Conservation (phyloP, 92 coral and sea anemone genomes). For the Epizoanthus stellaris region DNA sequence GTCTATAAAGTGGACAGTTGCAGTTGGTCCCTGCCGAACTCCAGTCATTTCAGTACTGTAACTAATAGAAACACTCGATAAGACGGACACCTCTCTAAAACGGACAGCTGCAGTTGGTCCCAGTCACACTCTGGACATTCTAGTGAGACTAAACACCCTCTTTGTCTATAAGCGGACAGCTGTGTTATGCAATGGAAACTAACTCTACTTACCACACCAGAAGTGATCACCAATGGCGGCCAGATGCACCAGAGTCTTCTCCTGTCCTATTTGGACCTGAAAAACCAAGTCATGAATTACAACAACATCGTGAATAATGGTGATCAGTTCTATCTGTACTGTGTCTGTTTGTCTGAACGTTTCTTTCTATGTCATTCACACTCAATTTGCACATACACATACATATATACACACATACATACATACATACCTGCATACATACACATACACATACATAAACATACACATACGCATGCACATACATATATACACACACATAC, state of each 20-base stretch:
- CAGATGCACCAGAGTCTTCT: slow-evolving; percentile 31
- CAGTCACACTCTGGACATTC: too few relatives aligned
- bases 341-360: background rate
- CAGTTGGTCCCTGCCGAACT: too few relatives aligned
- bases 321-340: background rate
- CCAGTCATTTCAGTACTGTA: too few relatives aligned
- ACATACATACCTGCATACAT: background rate
- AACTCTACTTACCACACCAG: slow-evolving; percentile 38
- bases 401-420: background rate
- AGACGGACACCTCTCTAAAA: too few relatives aligned
- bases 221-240: slow-evolving; percentile 16
- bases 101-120: too few relatives aligned
- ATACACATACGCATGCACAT: background rate
- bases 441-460: background rate
- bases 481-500: background rate
- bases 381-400: background rate
- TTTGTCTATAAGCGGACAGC: too few relatives aligned
- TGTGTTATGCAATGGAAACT: too few relatives aligned
- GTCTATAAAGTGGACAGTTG: too few relatives aligned
- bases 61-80: too few relatives aligned
- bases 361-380: background rate
- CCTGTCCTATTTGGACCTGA: slow-evolving; percentile 29
- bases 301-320: background rate
- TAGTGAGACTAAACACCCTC: too few relatives aligned
- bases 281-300: background rate